Conservation (phyloP, 2,113 vertebrate species). For the Osmerus mordax region DNA sequence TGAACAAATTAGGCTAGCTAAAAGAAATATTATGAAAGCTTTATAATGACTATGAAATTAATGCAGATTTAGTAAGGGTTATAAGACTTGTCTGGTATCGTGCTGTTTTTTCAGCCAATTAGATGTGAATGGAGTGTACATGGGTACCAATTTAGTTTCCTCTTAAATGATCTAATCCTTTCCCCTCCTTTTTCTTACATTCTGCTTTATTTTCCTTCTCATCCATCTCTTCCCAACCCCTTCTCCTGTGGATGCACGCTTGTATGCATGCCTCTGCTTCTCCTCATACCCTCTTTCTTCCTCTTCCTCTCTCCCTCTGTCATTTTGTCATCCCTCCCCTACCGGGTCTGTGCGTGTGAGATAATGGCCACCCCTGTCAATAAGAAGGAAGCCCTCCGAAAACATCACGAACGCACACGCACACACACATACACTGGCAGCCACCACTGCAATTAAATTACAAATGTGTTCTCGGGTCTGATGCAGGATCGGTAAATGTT, state of each 20-base stretch:
- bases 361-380: slow-evolving; percentile 57
- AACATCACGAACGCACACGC: slow-evolving; percentile 30
- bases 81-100: not conserved
- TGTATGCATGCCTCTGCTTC: not conserved
- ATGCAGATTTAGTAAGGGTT: not conserved
- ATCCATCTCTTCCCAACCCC: not conserved
- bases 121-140: too few species aligned
- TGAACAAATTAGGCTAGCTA: slow-evolving; percentile 22
- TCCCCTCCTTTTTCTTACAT: not conserved
- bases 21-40: not conserved
- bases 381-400: slow-evolving; percentile 29
- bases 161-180: not conserved
- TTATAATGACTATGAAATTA: not conserved
- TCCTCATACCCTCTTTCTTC: not conserved
- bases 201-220: not conserved
- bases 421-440: slow-evolving; percentile 22
- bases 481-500: slow-evolving; percentile 47
- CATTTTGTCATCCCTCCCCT: slow-evolving; percentile 37
- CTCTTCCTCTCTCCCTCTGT: slow-evolving; percentile 22
- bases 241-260: not conserved
- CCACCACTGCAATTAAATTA: slow-evolving; percentile 50
- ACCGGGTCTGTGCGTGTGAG: slow-evolving; percentile 49
- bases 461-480: slow-evolving; percentile 35
- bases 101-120: too few species aligned
- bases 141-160: too few species aligned